Evolutionary conservation across 2,797 vertebrate genomes (phyloP).

Genomic region (Micropoecilia bifurca): DNA sequence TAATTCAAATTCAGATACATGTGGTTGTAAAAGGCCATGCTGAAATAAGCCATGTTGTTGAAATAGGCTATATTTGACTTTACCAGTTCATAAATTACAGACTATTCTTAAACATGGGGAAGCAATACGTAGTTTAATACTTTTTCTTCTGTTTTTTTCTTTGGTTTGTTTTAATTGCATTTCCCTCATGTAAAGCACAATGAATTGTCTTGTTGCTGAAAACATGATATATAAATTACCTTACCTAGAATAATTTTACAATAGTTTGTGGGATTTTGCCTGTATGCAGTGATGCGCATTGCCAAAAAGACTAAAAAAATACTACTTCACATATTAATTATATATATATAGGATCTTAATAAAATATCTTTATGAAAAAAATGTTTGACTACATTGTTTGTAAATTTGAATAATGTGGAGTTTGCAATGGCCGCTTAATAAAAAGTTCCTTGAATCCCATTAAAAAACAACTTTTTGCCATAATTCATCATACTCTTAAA

Average conservation of each 20-base stretch:
- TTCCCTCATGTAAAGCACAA: too few species aligned
- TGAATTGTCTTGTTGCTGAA: too few species aligned
- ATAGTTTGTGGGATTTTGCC: neutral
- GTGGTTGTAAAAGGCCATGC: too few species aligned
- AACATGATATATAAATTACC: too few species aligned
- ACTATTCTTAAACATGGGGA: too few species aligned
- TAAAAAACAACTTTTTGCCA: too few species aligned
- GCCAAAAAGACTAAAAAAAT: neutral
- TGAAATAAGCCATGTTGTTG: neutral
- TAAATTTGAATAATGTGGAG: neutral
- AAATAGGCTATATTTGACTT: neutral
- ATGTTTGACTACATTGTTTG: neutral
- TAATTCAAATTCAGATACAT: neutral
- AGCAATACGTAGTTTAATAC: too few species aligned
- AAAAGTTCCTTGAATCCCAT: neutral
- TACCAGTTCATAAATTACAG: too few species aligned
- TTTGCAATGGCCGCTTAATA: neutral
- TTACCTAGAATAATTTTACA: neutral
- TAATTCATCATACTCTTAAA: neutral
- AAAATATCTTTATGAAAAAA: neutral
- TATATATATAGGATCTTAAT: neutral
- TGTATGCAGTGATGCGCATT: neutral
- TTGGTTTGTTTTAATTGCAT: too few species aligned
- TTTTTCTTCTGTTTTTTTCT: too few species aligned
- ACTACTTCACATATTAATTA: neutral